These are phyloP conservation scores for Amblyopsis rosae DNA, from an alignment of 2,113 vertebrate species.

Conservation along the genomic window DNA sequence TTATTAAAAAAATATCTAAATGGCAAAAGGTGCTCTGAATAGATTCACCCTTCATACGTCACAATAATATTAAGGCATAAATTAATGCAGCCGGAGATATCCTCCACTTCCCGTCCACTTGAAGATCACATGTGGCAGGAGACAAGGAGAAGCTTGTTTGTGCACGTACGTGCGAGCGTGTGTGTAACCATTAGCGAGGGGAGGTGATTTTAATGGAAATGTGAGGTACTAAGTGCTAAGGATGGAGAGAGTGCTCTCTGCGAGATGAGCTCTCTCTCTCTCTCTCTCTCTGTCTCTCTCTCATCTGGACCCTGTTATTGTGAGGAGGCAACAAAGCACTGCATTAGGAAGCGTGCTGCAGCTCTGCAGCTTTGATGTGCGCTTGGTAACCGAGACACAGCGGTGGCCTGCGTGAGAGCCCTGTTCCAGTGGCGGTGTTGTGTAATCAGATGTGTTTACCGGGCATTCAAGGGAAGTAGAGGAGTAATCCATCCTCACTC, in stretches of 20 bases:
- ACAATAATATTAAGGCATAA: slow-evolving; percentile 51
- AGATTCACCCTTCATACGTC: slow-evolving; percentile 19
- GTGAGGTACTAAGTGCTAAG: slow-evolving; percentile 74
- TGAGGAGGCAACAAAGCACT: slow-evolving; percentile 77
- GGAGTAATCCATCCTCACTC: slow-evolving; percentile 62
- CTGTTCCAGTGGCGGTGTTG: slow-evolving; percentile 71
- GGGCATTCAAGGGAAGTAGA: slow-evolving; percentile 72
- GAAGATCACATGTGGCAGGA: slow-evolving; percentile 49
- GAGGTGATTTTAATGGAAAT: slow-evolving; percentile 79
- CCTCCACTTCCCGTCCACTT: slow-evolving; percentile 40
- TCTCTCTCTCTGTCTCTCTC: too few species aligned
- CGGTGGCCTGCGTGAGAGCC: slow-evolving; percentile 68
- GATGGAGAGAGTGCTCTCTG: slow-evolving; percentile 68
- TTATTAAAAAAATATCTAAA: slow-evolving; percentile 9
- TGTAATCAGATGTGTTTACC: slow-evolving; percentile 76
- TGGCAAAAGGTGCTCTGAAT: slow-evolving; percentile 18
- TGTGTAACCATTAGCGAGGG: slow-evolving; percentile 66
- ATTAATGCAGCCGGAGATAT: slow-evolving; percentile 39
- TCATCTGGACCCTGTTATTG: slow-evolving; percentile 78
- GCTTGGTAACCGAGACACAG: slow-evolving; percentile 68
- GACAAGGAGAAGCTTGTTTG: slow-evolving; percentile 44
- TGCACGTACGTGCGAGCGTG: background rate
- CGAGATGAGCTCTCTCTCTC: slow-evolving; percentile 41
- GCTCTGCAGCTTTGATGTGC: slow-evolving; percentile 77
- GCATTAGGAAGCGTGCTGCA: slow-evolving; percentile 75